Evolutionary conservation across 2,888 invertebrate species (phyloP).

Genomic region (Odontocolon sp.): DNA sequence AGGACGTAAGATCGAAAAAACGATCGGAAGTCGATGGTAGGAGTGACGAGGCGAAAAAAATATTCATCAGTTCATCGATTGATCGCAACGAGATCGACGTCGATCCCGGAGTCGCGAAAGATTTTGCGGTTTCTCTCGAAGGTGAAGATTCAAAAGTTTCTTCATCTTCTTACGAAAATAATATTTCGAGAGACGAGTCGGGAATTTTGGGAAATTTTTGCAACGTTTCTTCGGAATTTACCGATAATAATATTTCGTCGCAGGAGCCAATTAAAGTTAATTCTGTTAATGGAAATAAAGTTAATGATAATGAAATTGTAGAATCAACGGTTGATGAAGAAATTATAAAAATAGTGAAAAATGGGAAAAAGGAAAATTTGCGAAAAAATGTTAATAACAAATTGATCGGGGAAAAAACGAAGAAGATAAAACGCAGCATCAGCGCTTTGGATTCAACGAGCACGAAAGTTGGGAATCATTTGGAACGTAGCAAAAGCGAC

Average conservation of each 20-base stretch:
- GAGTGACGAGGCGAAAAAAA: conserved; percentile 10
- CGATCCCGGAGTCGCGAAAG: neutral
- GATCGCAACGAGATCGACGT: conserved; percentile 31
- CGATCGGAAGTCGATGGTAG: conserved; percentile 29
- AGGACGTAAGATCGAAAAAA: conserved; percentile 26
- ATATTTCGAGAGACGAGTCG: neutral
- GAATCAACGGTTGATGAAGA: neutral
- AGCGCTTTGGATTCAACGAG: conserved; percentile 12
- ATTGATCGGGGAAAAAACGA: conserved; percentile 2
- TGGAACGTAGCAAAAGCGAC: conserved; percentile 18
- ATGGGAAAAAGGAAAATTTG: conserved; percentile 22
- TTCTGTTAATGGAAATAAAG: neutral
- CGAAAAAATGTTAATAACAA: neutral
- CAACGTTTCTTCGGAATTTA: neutral
- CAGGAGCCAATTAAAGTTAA: neutral
- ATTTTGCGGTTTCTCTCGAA: neutral
- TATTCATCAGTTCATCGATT: conserved; percentile 39
- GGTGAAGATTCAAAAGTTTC: neutral
- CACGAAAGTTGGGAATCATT: neutral
- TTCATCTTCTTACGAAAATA: neutral
- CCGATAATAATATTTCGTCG: neutral
- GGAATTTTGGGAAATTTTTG: neutral
- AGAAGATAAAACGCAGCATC: conserved; percentile 13
- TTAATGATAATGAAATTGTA: neutral
- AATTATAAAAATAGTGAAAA: conserved; percentile 9